A percentile compares a stretch with the other conserved stretches of the same genome.
Conservation (phyloP, 2,888 invertebrate genomes). For the Beris chalybata region DNA sequence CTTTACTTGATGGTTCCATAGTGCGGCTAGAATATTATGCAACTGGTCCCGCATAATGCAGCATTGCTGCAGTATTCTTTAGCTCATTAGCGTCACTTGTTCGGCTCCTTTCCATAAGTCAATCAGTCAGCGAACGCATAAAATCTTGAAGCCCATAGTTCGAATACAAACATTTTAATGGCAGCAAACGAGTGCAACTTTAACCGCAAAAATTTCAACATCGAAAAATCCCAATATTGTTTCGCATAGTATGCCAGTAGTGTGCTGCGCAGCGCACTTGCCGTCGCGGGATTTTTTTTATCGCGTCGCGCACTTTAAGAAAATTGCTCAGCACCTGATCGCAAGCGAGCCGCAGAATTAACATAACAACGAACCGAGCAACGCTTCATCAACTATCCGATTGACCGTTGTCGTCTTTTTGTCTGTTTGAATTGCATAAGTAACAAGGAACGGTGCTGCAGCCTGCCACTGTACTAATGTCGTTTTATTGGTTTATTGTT, state of each 20-base stretch:
- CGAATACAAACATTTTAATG: background rate
- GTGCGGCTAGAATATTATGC: no score
- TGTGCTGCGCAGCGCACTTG: background rate
- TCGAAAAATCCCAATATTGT: conserved; percentile 1
- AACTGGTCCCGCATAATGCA: no score
- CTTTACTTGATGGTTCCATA: no score
- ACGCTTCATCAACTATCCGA: conserved; percentile 25
- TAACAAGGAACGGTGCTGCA: conserved; percentile 5
- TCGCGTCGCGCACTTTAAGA: conserved; percentile 20
- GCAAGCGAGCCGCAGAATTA: conserved; percentile 1
- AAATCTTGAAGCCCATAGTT: no score
- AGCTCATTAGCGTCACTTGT: conserved; percentile 29
- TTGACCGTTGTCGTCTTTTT: conserved; percentile 22
- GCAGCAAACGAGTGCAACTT: background rate
- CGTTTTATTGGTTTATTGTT: conserved; percentile 32
- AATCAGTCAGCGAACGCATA: conserved; percentile 21
- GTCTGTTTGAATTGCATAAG: conserved; percentile 24
- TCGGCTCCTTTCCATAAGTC: conserved; percentile 26
- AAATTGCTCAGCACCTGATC: conserved; percentile 24
- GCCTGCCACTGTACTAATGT: background rate
- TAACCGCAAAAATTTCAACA: conserved; percentile 10
- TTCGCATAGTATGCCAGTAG: background rate
- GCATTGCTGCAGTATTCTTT: conserved; percentile 6
- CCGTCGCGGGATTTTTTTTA: conserved; percentile 4
- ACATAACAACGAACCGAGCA: conserved; percentile 6